These are phyloP conservation scores for Lagria hirta DNA, from an alignment of 2,888 invertebrate genomes.

Conservation along the genomic window DNA sequence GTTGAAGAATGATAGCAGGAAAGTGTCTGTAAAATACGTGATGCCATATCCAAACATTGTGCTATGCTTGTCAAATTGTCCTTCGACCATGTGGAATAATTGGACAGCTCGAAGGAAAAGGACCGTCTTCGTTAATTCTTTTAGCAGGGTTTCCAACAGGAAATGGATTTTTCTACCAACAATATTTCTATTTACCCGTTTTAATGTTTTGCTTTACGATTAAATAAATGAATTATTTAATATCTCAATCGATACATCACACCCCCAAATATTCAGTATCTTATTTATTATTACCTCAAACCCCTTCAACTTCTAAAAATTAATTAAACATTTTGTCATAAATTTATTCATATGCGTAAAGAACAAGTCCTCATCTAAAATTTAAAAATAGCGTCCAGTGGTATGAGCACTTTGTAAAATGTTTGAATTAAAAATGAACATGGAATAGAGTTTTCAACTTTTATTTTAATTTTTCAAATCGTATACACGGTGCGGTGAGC, in stretches of 20 bases:
- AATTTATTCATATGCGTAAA: conserved; percentile 16
- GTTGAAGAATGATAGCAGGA: conserved; percentile 27
- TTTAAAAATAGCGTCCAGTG: too few species aligned
- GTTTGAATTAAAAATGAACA: too few species aligned
- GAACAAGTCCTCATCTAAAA: too few species aligned
- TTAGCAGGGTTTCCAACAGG: conserved; percentile 15
- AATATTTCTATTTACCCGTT: conserved; percentile 13
- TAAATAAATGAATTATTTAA: conserved; percentile 6
- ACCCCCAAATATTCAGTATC: too few species aligned
- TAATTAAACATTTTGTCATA: conserved; percentile 9
- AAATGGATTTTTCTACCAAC: conserved; percentile 18
- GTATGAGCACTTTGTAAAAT: too few species aligned
- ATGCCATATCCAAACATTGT: conserved; percentile 28
- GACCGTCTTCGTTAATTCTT: conserved; percentile 25
- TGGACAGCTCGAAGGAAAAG: conserved; percentile 27
- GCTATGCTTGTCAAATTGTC: conserved; percentile 27
- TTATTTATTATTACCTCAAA: too few species aligned
- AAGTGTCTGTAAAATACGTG: conserved; percentile 29
- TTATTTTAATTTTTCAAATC: too few species aligned
- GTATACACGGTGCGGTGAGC: too few species aligned
- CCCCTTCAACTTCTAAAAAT: conserved; percentile 5
- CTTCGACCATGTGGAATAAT: conserved; percentile 26
- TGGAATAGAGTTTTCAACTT: too few species aligned
- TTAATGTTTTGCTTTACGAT: conserved; percentile 1
- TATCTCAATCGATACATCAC: too few species aligned